Base-by-base conservation (phyloP, 2,113 vertebrate species). In the Phaetusa simplex region DNA sequence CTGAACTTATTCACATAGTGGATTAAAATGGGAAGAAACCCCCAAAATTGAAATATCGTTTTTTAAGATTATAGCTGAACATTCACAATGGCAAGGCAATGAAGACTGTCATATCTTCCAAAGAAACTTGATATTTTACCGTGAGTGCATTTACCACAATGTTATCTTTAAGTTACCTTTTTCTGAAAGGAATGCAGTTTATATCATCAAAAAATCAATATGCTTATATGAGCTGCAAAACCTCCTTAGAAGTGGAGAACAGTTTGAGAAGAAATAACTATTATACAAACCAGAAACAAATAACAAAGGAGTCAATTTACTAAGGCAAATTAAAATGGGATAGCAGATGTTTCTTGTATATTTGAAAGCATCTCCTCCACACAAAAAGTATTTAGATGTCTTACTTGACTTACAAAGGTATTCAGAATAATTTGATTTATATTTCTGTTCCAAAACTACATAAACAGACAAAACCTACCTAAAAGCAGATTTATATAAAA, bases 301-400 rank as follows among this genome's bases (percentile, higher is more conserved):
- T 88, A 96, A 93, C 88, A 97, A 97, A 97, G 50, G 71, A 97
- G 92, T 93, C 90, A 95, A 94, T 97, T 98, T 97, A 89, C 87
- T 86, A 95, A 62, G 71, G 86, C 80, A 98, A 98, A 98, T 97
- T 97, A 97, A 98, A 98, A 97, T 92, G 86, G 82, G 94, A 97
- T 95, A 21, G 66, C 34, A 95, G 67, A 94, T 49, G 96, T 94
- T 97, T 97, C 87, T 93, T 95, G 87, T 85, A 96, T 97, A 97
- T 97, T 97, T 94, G 94, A 97, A 96, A 95, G 73, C 34, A 87
- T 82, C 81, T 86, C 55, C 96, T 96, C 67, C 87, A 95, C 64
- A 86, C 73, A 97, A 96, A 90, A 96, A 86, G 67, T 97, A 97
- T 96, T 97, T 94, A 90, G 40, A 47, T 58, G 49, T 82, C 74